Conservation (phyloP, 2,113 vertebrate species). For the Dasypus novemcinctus region DNA sequence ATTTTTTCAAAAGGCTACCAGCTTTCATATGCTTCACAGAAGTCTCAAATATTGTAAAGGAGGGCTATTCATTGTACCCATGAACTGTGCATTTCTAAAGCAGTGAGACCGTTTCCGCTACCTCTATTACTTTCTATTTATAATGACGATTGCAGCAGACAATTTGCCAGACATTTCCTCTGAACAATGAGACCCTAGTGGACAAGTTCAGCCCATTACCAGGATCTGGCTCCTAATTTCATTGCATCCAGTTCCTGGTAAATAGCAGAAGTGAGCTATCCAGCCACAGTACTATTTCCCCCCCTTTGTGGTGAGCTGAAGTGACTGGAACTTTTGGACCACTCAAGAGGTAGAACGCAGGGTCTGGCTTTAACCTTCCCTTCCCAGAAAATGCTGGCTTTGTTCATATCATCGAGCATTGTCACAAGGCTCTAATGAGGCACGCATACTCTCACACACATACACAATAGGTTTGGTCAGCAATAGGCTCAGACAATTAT, state of each 20-base stretch:
- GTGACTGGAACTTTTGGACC: neutral
- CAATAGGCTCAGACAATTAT: neutral
- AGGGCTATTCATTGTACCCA: neutral
- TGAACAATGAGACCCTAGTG: neutral
- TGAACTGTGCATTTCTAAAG: neutral
- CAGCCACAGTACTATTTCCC: constrained; percentile 8
- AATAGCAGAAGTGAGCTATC: constrained; percentile 24
- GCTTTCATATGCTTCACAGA: neutral
- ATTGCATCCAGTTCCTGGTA: neutral
- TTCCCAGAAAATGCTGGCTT: neutral
- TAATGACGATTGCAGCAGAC: neutral
- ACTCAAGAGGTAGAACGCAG: neutral
- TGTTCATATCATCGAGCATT: neutral
- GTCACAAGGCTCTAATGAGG: neutral
- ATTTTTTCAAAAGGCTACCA: neutral
- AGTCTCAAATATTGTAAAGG: neutral
- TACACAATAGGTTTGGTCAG: neutral
- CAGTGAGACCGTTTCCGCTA: neutral
- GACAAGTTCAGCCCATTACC: neutral
- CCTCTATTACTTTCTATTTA: neutral
- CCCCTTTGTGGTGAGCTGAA: neutral
- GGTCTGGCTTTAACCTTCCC: neutral
- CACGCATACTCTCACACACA: neutral
- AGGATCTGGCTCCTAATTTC: neutral
- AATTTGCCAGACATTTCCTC: neutral